Base-by-base conservation (phyloP, 2,113 vertebrate genomes). In the Anarrhichthys ocellatus region DNA sequence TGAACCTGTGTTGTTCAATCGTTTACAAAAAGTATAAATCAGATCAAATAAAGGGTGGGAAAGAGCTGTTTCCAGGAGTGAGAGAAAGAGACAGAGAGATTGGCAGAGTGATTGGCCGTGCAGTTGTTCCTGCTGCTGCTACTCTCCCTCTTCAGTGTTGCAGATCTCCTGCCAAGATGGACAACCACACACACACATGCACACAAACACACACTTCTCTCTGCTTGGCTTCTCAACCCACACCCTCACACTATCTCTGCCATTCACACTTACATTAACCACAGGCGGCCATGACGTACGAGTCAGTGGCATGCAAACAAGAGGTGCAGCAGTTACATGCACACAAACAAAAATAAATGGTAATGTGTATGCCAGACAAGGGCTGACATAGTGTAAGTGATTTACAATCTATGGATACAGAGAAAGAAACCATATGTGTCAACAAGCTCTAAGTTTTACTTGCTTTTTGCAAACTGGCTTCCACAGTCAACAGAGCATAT, bases 1-100 rank as follows among this genome's bases (percentile, higher is more conserved):
- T 91, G 90, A 93, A 92, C 88, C 90, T 87, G 75, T 82, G 81
- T 91, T 92, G 83, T 91, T 91, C 88, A 87, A 82, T 83, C 59
- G 71, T 86, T 89, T 72, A 82, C 79, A 86, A 85, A 88, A 89
- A 75, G 74, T 84, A 88, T 89, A 85, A 89, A 92, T 92, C 76
- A 82, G 71, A 82, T 91, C 76, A 87, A 91, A 88, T 91, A 88
- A 92, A 92, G 84, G 91, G 81, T 92, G 91, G 92, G 92, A 94
- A 92, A 91, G 76, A 89, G 80, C 72, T 76, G 84, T 90, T 89
- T 93, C 81, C 89, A 91, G 80, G n/a, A 80, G 80, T 29, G 50
- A 84, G 76, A 42, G 46, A 83, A 77, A 38, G 32, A 81, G 58
- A 76, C 67, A 58, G 63, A 15, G 65, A 56, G 77, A 89, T 87